Conservation (phyloP, 2,113 vertebrate species). For the Reinhardtius hippoglossoides region DNA sequence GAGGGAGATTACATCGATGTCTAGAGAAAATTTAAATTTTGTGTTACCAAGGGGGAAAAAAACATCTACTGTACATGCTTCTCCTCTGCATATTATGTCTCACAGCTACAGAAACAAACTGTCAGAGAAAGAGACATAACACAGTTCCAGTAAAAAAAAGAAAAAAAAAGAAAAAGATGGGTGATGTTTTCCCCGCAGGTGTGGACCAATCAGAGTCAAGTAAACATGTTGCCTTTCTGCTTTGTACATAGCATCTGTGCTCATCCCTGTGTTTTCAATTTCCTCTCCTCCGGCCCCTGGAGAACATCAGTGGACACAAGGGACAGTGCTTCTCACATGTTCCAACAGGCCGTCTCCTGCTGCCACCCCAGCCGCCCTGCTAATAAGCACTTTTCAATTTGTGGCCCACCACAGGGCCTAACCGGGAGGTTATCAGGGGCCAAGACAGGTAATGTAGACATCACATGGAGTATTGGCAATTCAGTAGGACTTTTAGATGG, state of each 20-base stretch:
- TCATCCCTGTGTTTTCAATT: conserved; percentile 66
- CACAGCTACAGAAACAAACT: conserved; percentile 14
- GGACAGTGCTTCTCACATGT: conserved; percentile 61
- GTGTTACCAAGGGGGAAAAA: conserved; percentile 1
- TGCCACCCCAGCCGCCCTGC: conserved; percentile 29
- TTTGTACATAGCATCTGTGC: conserved; percentile 59
- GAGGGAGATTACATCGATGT: neutral
- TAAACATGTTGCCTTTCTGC: conserved; percentile 76
- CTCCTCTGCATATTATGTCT: neutral
- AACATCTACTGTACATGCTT: neutral
- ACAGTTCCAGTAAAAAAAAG: neutral
- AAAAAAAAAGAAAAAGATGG: neutral
- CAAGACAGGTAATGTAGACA: conserved; percentile 6
- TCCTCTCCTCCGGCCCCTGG: conserved; percentile 36
- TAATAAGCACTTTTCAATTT: conserved; percentile 74
- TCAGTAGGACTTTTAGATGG: neutral
- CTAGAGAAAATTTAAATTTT: neutral
- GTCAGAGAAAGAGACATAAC: conserved; percentile 18
- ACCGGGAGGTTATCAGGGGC: conserved; percentile 17
- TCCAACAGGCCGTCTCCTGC: conserved; percentile 63
- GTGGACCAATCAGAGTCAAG: conserved; percentile 59
- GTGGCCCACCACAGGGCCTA: conserved; percentile 35
- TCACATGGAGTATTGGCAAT: neutral
- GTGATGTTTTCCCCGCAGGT: conserved; percentile 54
- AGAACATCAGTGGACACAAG: conserved; percentile 47